Evolutionary conservation across 2,113 vertebrate genomes (phyloP).

Genomic region (Lucifuga dentata): DNA sequence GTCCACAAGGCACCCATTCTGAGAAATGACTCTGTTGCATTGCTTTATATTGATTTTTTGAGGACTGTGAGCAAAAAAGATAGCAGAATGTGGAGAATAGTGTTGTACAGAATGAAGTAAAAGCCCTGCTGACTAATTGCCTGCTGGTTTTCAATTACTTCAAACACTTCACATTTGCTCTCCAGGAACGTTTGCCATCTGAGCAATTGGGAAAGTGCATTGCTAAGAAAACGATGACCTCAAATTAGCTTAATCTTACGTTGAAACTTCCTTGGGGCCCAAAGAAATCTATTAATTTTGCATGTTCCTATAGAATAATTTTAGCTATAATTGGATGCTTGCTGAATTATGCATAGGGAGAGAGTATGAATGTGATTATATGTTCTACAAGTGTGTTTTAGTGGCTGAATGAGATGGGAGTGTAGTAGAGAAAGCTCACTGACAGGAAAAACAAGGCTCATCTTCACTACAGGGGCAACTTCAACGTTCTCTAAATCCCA

Average conservation of each 20-base stretch:
- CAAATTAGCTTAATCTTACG: slow-evolving; percentile 45
- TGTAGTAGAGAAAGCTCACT: slow-evolving; percentile 4
- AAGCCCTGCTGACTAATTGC: slow-evolving; percentile 32
- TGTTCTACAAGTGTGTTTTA: slow-evolving; percentile 20
- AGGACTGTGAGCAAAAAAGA: neutral
- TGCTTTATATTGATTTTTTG: neutral
- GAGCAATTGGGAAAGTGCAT: slow-evolving; percentile 36
- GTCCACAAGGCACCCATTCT: slow-evolving; percentile 1
- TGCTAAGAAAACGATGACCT: slow-evolving; percentile 43
- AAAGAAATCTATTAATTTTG: slow-evolving; percentile 73
- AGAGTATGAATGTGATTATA: slow-evolving; percentile 12
- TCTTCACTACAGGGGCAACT: slow-evolving; percentile 16
- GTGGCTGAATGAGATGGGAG: slow-evolving; percentile 33
- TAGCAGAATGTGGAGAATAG: neutral
- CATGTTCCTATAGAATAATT: slow-evolving; percentile 71
- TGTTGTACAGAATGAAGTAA: slow-evolving; percentile 14
- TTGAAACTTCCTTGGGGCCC: slow-evolving; percentile 39
- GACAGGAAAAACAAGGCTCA: slow-evolving; percentile 1
- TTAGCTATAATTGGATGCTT: slow-evolving; percentile 72
- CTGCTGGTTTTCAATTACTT: slow-evolving; percentile 58
- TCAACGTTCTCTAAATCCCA: slow-evolving; percentile 33
- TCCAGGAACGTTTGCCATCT: slow-evolving; percentile 36
- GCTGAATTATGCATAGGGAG: slow-evolving; percentile 72
- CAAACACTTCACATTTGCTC: slow-evolving; percentile 49
- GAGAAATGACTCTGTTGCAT: neutral